A percentile compares a stretch with the other conserved stretches of the same genome.
phyloP scores from a whole-genome alignment of 2,113 vertebrate species.

The Nothobranchius kuhntae region DNA sequence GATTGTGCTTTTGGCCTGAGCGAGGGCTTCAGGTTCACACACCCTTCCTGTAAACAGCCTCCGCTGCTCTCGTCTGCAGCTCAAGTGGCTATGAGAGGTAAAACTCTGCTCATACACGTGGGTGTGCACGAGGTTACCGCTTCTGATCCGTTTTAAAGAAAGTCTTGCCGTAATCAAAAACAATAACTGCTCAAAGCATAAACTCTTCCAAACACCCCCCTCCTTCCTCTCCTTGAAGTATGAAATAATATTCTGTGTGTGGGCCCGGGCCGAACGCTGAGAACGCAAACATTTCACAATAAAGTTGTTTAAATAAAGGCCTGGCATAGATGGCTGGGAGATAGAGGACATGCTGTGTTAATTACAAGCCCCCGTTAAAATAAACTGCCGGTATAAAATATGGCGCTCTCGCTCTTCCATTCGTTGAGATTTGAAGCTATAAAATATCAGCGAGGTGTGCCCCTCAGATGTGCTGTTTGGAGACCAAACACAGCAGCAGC shows the following conservation, averaged over 20 bases:
- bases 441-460: conserved; percentile 92
- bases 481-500: conserved; percentile 77
- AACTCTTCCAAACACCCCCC: conserved; percentile 82
- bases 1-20: conserved; percentile 65
- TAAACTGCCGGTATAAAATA: conserved; percentile 92
- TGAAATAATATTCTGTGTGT: conserved; percentile 98
- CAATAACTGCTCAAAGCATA: conserved; percentile 93
- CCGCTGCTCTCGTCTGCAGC: conserved; percentile 39
- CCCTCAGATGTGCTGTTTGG: conserved; percentile 86
- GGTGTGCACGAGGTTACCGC: conserved; percentile 38
- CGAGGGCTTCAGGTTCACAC: conserved; percentile 67
- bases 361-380: conserved; percentile 97
- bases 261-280: conserved; percentile 89
- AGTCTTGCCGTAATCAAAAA: conserved; percentile 96
- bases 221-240: conserved; percentile 81
- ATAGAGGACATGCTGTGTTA: conserved; percentile 98
- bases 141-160: conserved; percentile 69
- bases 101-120: conserved; percentile 12
- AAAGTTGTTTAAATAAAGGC: conserved; percentile 99
- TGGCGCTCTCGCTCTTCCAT: conserved; percentile 65
- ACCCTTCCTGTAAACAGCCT: conserved; percentile 76
- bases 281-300: conserved; percentile 99
- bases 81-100: conserved; percentile 22
- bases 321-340: conserved; percentile 91
- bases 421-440: conserved; percentile 86